Conservation (phyloP, 23 tunicate genomes). For the Ascidia mentula region DNA sequence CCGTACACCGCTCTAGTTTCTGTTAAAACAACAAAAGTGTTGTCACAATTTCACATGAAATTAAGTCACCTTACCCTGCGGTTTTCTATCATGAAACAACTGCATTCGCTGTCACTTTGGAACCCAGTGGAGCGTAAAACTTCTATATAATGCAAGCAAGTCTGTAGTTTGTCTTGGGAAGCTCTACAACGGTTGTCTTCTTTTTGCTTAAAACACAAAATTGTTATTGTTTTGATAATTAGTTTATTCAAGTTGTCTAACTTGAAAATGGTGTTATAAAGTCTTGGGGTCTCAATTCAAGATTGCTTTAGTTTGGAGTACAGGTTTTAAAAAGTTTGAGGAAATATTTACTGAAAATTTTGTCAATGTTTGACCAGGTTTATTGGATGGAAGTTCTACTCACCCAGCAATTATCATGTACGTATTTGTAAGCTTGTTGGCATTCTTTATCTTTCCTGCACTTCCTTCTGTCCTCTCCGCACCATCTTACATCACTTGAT, state of each 20-base stretch:
- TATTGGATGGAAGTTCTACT: too few relatives aligned
- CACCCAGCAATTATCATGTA: not conserved
- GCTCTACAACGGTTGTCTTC: not conserved
- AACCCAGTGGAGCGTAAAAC: not conserved
- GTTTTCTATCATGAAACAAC: not conserved
- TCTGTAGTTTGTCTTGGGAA: not conserved
- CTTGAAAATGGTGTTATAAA: too few relatives aligned
- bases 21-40: not conserved
- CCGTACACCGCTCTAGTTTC: slow-evolving; percentile 8
- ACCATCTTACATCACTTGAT: not conserved
- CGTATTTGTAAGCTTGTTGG: not conserved
- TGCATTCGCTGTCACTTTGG: not conserved
- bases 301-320: too few relatives aligned
- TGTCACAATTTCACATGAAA: too few relatives aligned
- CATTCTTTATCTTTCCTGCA: not conserved
- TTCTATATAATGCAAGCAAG: not conserved
- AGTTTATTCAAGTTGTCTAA: too few relatives aligned
- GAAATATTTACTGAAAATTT: not conserved
- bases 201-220: not conserved
- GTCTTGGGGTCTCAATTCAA: too few relatives aligned
- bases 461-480: not conserved
- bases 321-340: too few relatives aligned
- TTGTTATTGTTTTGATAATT: too few relatives aligned
- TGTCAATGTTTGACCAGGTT: not conserved
- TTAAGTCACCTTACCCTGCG: too few relatives aligned